These are phyloP conservation scores for Trypoxylus dichotomus DNA, from an alignment of 1,140 invertebrate species.

Conservation along the genomic window DNA sequence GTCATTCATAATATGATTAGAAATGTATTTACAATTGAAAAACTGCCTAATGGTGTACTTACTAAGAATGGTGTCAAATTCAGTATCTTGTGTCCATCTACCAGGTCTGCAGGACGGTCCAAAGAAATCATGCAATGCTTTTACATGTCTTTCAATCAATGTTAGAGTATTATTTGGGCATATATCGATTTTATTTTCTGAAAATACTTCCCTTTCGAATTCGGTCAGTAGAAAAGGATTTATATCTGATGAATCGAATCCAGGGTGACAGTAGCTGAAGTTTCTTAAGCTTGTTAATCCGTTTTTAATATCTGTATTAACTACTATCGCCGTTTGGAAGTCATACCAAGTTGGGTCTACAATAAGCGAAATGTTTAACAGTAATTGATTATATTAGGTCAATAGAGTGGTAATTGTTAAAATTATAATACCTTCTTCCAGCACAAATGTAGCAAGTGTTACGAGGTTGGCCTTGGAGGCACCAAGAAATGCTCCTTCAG, in stretches of 20 bases:
- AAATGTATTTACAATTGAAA: no score
- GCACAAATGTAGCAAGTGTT: slow-evolving; percentile 36
- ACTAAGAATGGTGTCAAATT: slow-evolving; percentile 62
- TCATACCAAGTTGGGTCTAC: slow-evolving; percentile 47
- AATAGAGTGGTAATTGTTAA: no score
- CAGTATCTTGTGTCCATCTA: slow-evolving; percentile 60
- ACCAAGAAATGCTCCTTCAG: slow-evolving; percentile 39
- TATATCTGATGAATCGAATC: slow-evolving; percentile 59
- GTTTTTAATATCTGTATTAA: slow-evolving; percentile 50
- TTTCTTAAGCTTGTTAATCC: slow-evolving; percentile 55
- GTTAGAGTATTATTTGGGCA: slow-evolving; percentile 46
- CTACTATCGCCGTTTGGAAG: slow-evolving; percentile 63
- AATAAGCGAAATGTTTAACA: not conserved
- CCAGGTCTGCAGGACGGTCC: slow-evolving; percentile 67
- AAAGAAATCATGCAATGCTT: slow-evolving; percentile 61
- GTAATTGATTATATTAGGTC: no score
- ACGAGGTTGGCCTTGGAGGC: slow-evolving; percentile 25
- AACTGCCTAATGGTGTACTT: no score
- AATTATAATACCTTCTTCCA: slow-evolving; percentile 18
- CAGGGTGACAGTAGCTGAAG: slow-evolving; percentile 65
- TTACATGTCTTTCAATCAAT: slow-evolving; percentile 60
- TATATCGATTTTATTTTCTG: slow-evolving; percentile 37
- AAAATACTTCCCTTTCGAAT: slow-evolving; percentile 57
- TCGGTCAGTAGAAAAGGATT: slow-evolving; percentile 62
- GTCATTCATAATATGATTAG: no score